These are phyloP conservation scores for Leptura quadrifasciata DNA, from an alignment of 2,888 invertebrate species.

Conservation along the genomic window DNA sequence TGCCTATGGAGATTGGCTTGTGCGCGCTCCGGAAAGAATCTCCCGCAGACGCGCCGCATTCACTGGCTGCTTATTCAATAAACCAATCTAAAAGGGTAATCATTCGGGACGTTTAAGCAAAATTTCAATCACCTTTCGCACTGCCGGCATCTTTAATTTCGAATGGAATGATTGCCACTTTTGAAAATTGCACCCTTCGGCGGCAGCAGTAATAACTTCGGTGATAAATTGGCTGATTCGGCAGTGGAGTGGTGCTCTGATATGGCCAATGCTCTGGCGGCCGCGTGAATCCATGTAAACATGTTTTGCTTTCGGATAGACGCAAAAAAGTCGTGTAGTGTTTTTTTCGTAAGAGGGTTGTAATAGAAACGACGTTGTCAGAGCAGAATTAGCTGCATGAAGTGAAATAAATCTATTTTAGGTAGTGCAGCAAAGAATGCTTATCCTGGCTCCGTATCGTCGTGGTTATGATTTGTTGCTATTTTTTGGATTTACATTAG, in stretches of 20 bases:
- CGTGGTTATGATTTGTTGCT: no score
- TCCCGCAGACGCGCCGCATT: slow-evolving; percentile 9
- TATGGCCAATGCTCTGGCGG: background rate
- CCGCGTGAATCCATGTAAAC: slow-evolving; percentile 18
- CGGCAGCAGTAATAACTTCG: slow-evolving; percentile 26
- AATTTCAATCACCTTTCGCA: slow-evolving; percentile 48
- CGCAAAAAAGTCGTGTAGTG: background rate
- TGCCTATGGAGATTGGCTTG: slow-evolving; percentile 50
- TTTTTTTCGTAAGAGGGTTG: background rate
- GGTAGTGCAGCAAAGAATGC: no score
- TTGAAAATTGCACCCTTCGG: slow-evolving; percentile 49
- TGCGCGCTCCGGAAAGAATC: slow-evolving; percentile 22
- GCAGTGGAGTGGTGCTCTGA: slow-evolving; percentile 15
- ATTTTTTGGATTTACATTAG: no score
- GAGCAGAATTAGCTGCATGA: no score
- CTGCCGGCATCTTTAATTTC: slow-evolving; percentile 55
- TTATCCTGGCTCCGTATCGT: no score
- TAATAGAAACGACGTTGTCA: background rate
- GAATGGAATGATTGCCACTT: slow-evolving; percentile 57
- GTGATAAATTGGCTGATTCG: slow-evolving; percentile 47
- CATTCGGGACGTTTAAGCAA: slow-evolving; percentile 40
- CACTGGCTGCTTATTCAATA: slow-evolving; percentile 40
- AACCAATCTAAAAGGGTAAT: slow-evolving; percentile 42
- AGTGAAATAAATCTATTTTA: no score
- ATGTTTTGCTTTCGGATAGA: slow-evolving; percentile 22